Base-by-base conservation (phyloP, 1,140 invertebrate species). In the Philaenus spumarius region DNA sequence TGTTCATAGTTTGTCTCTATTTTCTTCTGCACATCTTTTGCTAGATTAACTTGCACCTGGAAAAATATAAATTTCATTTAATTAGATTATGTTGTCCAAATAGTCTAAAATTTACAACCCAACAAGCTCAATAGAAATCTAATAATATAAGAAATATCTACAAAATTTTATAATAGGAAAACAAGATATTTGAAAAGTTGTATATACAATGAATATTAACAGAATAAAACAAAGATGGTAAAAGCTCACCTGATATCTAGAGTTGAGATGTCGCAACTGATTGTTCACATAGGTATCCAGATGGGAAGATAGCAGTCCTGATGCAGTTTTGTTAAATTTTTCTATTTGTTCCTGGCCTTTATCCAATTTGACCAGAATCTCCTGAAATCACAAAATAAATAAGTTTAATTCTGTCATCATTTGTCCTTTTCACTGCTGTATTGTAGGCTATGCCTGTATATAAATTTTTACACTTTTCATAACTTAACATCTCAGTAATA, bases 11-110 rank as follows among this genome's bases (percentile, higher is more conserved):
- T 95, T 0, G 87, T 90, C 75, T 95, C 88, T 11, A 95, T 89
- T 73, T 95, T 95, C 65, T 93, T 93, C 23, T 95, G 69, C 0
- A 96, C 90, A 74, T 97, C 94, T 73, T 94, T 95, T 0, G 88
- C 92, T 62, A 94, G 78, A 69, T 95, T 94, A 0, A 93, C 79
- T 68, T 94, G 83, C 0, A 93, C 87, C 70, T 72, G 40, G 26
- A 64, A 56, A 47, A 54, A 50, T n/a, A n/a, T n/a, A n/a, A n/a
- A n/a, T n/a, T n/a, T n/a, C n/a, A n/a, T n/a, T n/a, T n/a, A n/a
- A n/a, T n/a, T n/a, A n/a, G n/a, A n/a, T n/a, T n/a, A n/a, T n/a
- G n/a, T n/a, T n/a, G n/a, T n/a, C n/a, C n/a, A n/a, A n/a, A n/a
- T n/a, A 35, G 14, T 35, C 14, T 7, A 7, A 14, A 35, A 7